Conservation (phyloP, 64 coral and sea anemone genomes). For the Actinia equina region DNA sequence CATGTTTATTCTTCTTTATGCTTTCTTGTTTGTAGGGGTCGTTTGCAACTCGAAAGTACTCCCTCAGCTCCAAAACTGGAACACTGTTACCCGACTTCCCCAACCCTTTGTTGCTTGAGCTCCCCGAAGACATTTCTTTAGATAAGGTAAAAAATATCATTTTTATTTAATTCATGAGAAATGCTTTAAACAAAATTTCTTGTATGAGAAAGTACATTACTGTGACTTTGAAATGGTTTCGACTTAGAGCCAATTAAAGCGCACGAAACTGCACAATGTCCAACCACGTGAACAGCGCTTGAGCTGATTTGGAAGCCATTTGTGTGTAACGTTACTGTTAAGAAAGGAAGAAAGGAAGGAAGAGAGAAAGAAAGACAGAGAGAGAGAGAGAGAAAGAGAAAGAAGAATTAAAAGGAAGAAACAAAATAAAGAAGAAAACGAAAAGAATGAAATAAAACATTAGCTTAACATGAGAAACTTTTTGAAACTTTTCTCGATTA, state of each 20-base stretch:
- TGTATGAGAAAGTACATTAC: background rate
- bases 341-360: background rate
- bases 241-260: background rate
- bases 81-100: constrained; percentile 96
- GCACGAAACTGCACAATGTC: background rate
- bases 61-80: constrained; percentile 94
- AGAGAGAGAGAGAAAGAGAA: background rate
- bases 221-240: background rate
- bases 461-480: background rate
- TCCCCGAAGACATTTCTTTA: constrained; percentile 59
- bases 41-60: constrained; percentile 87
- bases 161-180: background rate
- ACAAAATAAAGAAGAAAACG: too few relatives aligned
- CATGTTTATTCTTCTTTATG: background rate
- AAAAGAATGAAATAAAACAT: background rate
- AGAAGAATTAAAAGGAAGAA: too few relatives aligned
- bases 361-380: background rate
- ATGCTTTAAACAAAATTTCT: too few relatives aligned
- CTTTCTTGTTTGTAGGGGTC: constrained; percentile 33
- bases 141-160: constrained; percentile 66
- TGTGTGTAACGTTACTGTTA: background rate
- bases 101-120: constrained; percentile 78
- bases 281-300: background rate
- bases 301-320: background rate
- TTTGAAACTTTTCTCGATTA: background rate